A percentile compares a stretch with the other conserved stretches of the same genome.
phyloP scores from a whole-genome alignment of 2,888 invertebrate genomes.

The Lottia gigantea region DNA sequence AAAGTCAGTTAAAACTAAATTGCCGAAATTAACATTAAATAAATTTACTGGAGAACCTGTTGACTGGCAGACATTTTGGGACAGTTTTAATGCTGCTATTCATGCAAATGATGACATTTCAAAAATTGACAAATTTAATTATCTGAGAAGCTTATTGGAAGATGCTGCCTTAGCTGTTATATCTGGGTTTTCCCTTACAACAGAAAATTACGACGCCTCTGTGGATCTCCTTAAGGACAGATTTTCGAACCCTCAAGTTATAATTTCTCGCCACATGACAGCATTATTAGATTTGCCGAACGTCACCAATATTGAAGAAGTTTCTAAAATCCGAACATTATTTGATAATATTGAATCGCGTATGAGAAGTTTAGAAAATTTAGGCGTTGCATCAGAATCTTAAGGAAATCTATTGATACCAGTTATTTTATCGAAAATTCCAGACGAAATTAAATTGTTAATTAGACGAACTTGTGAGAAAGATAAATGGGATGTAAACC shows the following conservation, averaged over 20 bases:
- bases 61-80: constrained; percentile 3
- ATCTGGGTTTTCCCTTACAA: neutral
- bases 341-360: neutral
- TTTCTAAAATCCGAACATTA: neutral
- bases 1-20: neutral
- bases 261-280: neutral
- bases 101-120: neutral
- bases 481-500: too few species aligned
- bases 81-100: neutral
- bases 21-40: neutral
- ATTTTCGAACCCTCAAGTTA: neutral
- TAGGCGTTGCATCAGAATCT: neutral
- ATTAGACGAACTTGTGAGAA: too few species aligned
- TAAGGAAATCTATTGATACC: too few species aligned
- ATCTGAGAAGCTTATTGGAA: neutral
- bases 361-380: neutral
- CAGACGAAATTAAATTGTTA: too few species aligned
- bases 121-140: neutral
- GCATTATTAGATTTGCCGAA: neutral
- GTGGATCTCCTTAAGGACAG: neutral
- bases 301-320: neutral
- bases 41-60: neutral
- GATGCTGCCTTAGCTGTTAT: neutral
- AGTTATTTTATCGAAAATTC: too few species aligned
- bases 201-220: neutral